Conservation (phyloP, 2,888 invertebrate genomes). For the Villa cingulata region DNA sequence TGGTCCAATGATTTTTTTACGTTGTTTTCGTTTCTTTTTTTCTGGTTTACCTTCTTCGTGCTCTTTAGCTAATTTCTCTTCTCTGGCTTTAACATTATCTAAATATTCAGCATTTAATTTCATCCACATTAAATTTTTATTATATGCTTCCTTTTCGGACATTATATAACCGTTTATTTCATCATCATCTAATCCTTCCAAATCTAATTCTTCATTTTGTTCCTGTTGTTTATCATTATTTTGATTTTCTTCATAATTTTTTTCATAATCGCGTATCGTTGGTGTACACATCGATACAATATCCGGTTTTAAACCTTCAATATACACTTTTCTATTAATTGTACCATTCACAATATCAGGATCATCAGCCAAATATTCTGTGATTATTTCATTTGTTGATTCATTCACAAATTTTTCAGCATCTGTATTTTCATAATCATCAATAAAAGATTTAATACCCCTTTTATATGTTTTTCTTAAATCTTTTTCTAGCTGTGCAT, state of each 20-base stretch:
- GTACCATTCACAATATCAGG: conserved; percentile 17
- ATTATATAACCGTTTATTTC: conserved; percentile 82
- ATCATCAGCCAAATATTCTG: conserved; percentile 30
- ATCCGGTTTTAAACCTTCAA: conserved; percentile 47
- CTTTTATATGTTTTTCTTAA: conserved; percentile 35
- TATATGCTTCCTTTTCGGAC: conserved; percentile 61
- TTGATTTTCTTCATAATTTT: conserved; percentile 32
- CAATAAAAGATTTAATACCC: conserved; percentile 20
- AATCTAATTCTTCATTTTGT: conserved; percentile 42
- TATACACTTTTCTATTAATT: conserved; percentile 7
- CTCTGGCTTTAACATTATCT: conserved; percentile 51
- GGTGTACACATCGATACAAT: conserved; percentile 66
- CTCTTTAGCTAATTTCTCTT: conserved; percentile 65
- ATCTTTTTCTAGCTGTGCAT: conserved; percentile 60
- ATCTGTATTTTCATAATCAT: conserved; percentile 32
- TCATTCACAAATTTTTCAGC: conserved; percentile 36
- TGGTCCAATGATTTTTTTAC: conserved; percentile 50
- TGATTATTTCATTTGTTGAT: conserved; percentile 37
- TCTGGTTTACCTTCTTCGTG: conserved; percentile 78
- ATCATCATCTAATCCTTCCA: conserved; percentile 72
- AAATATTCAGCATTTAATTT: conserved; percentile 77
- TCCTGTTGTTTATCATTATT: conserved; percentile 1
- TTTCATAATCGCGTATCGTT: conserved; percentile 29
- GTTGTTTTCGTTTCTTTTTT: conserved; percentile 56
- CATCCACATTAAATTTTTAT: conserved; percentile 80